Conservation (phyloP, 2,888 invertebrate genomes). For the Opisthograptis luteolata region DNA sequence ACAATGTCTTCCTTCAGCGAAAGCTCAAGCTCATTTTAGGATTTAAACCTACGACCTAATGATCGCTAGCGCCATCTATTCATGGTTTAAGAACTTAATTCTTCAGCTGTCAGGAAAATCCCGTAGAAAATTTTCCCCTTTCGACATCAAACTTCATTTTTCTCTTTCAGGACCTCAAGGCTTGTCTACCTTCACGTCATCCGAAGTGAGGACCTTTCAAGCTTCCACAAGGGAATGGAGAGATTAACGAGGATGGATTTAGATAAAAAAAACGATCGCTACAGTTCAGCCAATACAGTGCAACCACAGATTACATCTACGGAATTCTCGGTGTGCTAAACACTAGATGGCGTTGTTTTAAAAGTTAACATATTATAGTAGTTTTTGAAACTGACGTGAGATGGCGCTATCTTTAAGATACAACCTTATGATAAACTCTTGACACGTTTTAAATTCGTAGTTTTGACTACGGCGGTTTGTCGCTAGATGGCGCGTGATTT, state of each 20-base stretch:
- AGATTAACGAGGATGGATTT: conserved; percentile 52
- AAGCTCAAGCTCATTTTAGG: no score
- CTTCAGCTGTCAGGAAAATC: no score
- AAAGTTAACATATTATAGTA: no score
- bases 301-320: conserved; percentile 1
- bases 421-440: neutral
- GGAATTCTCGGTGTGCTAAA: neutral
- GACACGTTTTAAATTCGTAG: neutral
- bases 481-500: conserved; percentile 14
- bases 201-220: conserved; percentile 81
- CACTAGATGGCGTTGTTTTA: conserved; percentile 9
- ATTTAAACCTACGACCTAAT: no score
- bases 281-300: neutral
- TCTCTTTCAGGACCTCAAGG: conserved; percentile 73
- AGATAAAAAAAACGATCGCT: neutral
- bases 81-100: no score
- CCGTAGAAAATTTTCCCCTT: no score
- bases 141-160: neutral
- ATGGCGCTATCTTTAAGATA: neutral
- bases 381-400: neutral
- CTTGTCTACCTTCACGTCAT: conserved; percentile 76
- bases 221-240: conserved; percentile 77
- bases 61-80: no score
- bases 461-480: no score
- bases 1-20: no score